Percentiles rank a stretch among this genome's conserved stretches.
Evolutionary conservation across 2,797 vertebrate species (phyloP).

Genomic region (Argyrosomus regius): DNA sequence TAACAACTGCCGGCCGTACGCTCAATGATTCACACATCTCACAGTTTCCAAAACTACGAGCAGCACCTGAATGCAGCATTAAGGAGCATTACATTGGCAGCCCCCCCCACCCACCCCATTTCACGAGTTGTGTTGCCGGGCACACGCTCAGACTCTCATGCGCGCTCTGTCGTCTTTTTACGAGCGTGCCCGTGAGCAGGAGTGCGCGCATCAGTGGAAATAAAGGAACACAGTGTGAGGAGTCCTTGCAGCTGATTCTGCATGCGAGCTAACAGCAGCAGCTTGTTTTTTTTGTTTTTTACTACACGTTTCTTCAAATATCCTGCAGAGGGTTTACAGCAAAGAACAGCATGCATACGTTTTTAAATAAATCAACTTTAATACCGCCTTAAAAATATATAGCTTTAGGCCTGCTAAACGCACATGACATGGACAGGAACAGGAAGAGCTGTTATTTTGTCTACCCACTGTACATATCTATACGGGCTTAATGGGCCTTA

Average conservation of each 20-base stretch:
- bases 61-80: constrained; percentile 50
- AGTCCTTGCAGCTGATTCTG: neutral
- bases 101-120: constrained; percentile 5
- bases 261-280: neutral
- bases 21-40: neutral
- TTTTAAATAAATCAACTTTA: too few species aligned
- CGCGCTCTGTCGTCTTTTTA: neutral
- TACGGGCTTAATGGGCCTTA: neutral
- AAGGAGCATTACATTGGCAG: constrained; percentile 56
- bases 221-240: constrained; percentile 26
- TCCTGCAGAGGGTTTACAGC: neutral
- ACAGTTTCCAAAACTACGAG: constrained; percentile 25
- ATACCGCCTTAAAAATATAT: too few species aligned
- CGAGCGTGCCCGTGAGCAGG: neutral
- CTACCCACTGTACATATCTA: too few species aligned
- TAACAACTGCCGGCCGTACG: too few species aligned
- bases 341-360: too few species aligned
- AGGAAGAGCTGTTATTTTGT: too few species aligned
- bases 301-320: neutral
- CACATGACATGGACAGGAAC: too few species aligned
- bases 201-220: constrained; percentile 16
- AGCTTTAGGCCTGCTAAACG: too few species aligned
- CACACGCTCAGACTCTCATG: constrained; percentile 12
- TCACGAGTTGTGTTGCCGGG: constrained; percentile 12
- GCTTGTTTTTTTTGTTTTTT: neutral